Evolutionary conservation across 2,888 invertebrate genomes (phyloP).

Genomic region (Lydus trimaculatus): DNA sequence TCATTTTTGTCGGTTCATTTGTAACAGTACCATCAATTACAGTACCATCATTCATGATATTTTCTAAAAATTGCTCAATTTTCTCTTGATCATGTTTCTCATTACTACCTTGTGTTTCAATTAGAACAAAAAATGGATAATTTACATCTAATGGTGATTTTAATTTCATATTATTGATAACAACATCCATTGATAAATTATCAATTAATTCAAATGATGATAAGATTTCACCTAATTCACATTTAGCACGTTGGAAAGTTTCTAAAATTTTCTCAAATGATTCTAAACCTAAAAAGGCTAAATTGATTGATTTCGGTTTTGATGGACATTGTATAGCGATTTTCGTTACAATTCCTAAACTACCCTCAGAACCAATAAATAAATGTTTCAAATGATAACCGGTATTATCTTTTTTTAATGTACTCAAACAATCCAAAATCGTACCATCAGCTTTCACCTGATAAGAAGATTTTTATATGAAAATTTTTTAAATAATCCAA

Average conservation of each 20-base stretch:
- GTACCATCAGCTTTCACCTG: conserved; percentile 87
- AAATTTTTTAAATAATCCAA: conserved; percentile 21
- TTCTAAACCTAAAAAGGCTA: conserved; percentile 87
- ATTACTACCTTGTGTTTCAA: conserved; percentile 90
- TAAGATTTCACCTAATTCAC: conserved; percentile 84
- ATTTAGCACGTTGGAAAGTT: conserved; percentile 77
- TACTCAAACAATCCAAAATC: conserved; percentile 83
- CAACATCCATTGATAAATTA: conserved; percentile 71
- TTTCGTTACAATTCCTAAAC: conserved; percentile 92
- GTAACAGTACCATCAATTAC: conserved; percentile 86
- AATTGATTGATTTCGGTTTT: conserved; percentile 79
- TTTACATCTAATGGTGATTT: conserved; percentile 67
- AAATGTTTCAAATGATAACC: conserved; percentile 96
- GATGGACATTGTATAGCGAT: conserved; percentile 91
- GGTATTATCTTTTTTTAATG: conserved; percentile 95
- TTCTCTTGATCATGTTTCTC: conserved; percentile 88
- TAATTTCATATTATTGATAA: conserved; percentile 68
- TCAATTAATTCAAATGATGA: conserved; percentile 98
- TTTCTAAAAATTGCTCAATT: conserved; percentile 77
- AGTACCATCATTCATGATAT: conserved; percentile 73
- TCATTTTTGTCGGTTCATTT: conserved; percentile 82
- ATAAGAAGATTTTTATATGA: background rate
- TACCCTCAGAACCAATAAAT: conserved; percentile 98
- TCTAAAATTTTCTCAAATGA: conserved; percentile 81
- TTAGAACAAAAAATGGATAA: conserved; percentile 83